These are phyloP conservation scores for Melanotaenia trifasciata DNA, from an alignment of 2,797 vertebrate species.

Conservation along the genomic window DNA sequence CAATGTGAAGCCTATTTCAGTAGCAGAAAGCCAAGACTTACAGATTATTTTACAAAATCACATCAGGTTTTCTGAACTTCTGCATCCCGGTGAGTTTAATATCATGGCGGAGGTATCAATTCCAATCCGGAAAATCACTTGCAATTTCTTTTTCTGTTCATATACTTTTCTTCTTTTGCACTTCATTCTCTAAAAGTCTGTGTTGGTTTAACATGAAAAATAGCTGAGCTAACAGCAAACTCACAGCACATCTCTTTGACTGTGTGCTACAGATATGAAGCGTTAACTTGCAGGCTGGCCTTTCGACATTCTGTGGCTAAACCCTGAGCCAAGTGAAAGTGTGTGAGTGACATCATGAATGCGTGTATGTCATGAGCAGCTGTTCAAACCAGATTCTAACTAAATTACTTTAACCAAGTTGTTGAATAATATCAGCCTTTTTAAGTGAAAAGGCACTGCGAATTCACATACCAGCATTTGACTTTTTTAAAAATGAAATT, in stretches of 20 bases:
- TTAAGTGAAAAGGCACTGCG: background rate
- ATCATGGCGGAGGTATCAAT: conserved; percentile 52
- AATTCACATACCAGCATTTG: background rate
- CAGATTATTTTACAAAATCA: conserved; percentile 50
- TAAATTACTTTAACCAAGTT: conserved; percentile 11
- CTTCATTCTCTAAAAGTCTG: conserved; percentile 21
- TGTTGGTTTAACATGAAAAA: conserved; percentile 22
- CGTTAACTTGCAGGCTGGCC: conserved; percentile 9
- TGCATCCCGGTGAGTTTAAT: conserved; percentile 58
- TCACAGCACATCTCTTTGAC: conserved; percentile 10
- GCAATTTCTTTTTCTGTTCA: conserved; percentile 36
- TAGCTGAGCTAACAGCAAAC: conserved; percentile 24
- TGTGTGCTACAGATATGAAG: background rate
- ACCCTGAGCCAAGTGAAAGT: background rate
- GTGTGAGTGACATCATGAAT: background rate
- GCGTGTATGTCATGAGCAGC: conserved; percentile 17
- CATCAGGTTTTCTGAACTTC: conserved; percentile 35
- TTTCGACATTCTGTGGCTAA: background rate
- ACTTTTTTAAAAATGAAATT: background rate
- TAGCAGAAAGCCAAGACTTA: conserved; percentile 23
- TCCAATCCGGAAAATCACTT: conserved; percentile 45
- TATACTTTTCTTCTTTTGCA: conserved; percentile 36
- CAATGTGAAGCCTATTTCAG: conserved; percentile 29
- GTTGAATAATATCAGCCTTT: conserved; percentile 25
- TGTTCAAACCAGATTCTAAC: background rate